These are phyloP conservation scores for Erynnis tages DNA, from an alignment of 2,888 invertebrate genomes.

Conservation along the genomic window DNA sequence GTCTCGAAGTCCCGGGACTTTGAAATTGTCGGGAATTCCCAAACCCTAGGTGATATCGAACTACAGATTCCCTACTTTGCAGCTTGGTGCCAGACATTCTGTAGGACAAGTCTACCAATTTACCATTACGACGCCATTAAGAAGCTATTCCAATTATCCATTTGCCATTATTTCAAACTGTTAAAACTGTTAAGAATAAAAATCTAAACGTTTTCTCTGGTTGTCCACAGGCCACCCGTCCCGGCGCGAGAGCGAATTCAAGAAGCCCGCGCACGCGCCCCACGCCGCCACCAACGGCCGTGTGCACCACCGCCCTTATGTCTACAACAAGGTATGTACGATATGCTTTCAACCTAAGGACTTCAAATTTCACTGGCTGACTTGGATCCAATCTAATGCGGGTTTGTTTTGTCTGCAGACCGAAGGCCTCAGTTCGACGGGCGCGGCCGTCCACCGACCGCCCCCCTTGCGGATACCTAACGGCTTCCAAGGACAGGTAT, in stretches of 20 bases:
- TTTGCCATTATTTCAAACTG: background rate
- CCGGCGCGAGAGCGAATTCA: conserved; percentile 82
- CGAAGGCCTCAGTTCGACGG: conserved; percentile 61
- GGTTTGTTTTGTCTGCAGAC: conserved; percentile 47
- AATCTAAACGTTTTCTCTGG: background rate
- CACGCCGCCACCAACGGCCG: conserved; percentile 60
- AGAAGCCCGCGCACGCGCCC: conserved; percentile 82
- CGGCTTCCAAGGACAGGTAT: conserved; percentile 69
- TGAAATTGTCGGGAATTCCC: too few relatives aligned
- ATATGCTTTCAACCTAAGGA: too few relatives aligned
- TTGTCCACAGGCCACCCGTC: conserved; percentile 65
- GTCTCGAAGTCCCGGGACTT: too few relatives aligned
- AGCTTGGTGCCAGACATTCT: too few relatives aligned
- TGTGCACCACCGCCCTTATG: conserved; percentile 67
- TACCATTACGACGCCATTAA: too few relatives aligned
- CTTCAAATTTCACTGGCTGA: background rate
- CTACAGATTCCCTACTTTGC: too few relatives aligned
- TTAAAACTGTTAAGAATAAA: too few relatives aligned
- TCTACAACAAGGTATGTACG: conserved; percentile 69
- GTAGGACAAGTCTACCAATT: too few relatives aligned
- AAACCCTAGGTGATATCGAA: too few relatives aligned
- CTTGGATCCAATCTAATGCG: too few relatives aligned
- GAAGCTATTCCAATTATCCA: background rate
- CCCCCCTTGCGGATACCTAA: conserved; percentile 72
- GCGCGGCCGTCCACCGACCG: conserved; percentile 61